These are phyloP conservation scores for Periplaneta americana DNA, from an alignment of 1,140 invertebrate species.

Conservation along the genomic window DNA sequence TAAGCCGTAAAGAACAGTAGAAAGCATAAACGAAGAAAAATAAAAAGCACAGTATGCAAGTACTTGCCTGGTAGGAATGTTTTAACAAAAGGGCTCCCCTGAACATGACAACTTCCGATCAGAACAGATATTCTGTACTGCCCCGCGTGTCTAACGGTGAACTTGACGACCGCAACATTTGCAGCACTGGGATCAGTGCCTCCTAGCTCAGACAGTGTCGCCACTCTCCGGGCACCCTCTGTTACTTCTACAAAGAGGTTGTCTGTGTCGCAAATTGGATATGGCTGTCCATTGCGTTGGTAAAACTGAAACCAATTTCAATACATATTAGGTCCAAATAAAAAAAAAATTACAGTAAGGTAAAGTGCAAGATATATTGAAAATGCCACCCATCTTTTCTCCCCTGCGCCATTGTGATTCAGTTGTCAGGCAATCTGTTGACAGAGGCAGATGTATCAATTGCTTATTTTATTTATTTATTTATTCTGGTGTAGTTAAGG, in stretches of 20 bases:
- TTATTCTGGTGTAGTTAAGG: no score
- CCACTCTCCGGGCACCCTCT: conserved; percentile 75
- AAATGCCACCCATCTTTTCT: no score
- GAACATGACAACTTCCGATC: conserved; percentile 63
- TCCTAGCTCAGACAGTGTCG: conserved; percentile 78
- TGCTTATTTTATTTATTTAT: no score
- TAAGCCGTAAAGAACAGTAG: no score
- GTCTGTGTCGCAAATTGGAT: conserved; percentile 88
- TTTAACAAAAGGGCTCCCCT: conserved; percentile 60
- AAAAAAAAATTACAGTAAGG: no score
- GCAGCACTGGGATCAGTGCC: conserved; percentile 73
- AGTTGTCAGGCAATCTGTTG: no score
- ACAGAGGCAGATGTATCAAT: no score
- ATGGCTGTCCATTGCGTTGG: conserved; percentile 86
- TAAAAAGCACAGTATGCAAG: no score
- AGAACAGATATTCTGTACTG: conserved; percentile 81
- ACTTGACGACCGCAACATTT: conserved; percentile 82
- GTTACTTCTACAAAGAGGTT: conserved; percentile 80
- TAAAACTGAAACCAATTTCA: conserved; percentile 70
- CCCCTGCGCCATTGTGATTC: no score
- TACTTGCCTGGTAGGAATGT: conserved; percentile 54
- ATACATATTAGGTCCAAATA: no score
- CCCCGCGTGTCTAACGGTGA: conserved; percentile 84
- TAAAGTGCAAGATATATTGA: no score
- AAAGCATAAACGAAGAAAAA: no score